Evolutionary conservation across 2,113 vertebrate species (phyloP), one percentile per base, ranked within the genome.

Genomic region (Cyprinodon variegatus): DNA sequence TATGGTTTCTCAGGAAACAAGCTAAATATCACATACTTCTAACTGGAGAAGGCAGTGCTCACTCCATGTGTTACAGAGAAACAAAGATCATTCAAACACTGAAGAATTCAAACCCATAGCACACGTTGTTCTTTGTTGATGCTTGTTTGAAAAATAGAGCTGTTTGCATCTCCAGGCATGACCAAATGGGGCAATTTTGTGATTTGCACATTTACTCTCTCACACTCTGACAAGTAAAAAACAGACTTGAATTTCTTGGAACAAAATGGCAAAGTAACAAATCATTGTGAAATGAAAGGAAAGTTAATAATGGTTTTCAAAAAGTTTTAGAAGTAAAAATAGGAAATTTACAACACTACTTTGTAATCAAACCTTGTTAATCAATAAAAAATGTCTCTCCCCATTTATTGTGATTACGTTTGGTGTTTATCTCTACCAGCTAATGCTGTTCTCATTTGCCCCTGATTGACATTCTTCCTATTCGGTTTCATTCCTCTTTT

Each of bases 151-250:
- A 72, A 69, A 43, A 61, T 14, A 15, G 83, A 77, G 79, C 81
- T 89, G 61, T 68, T 75, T 85, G 83, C 81, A 83, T 39, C 20
- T 40, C 61, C 3, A 68, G 71, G 76, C 80, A 74, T 70, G 81
- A 90, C 87, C 84, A 88, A 87, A 89, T 80, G 83, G 85, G 78
- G 70, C 81, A 88, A 83, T 88, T 72, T 89, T 84, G 81, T 82
- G 72, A 61, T 68, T 72, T 78, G 83, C 89, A 90, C 48, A 50
- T 15, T 50, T 4, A 15, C 4, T 41, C 41, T 9, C 9, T 41
- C 41, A 41, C 41, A 41, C 9, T 41, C 9, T 41, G 41, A 6
- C 41, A 41, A 45, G 43, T 45, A 11, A 45, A 8, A 45, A 11
- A 45, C 43, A 45, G 6, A 45, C 43, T 45, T 45, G 9, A 20